phyloP scores from a whole-genome alignment of 2,888 invertebrate genomes.

The Hedychridium roseum region DNA sequence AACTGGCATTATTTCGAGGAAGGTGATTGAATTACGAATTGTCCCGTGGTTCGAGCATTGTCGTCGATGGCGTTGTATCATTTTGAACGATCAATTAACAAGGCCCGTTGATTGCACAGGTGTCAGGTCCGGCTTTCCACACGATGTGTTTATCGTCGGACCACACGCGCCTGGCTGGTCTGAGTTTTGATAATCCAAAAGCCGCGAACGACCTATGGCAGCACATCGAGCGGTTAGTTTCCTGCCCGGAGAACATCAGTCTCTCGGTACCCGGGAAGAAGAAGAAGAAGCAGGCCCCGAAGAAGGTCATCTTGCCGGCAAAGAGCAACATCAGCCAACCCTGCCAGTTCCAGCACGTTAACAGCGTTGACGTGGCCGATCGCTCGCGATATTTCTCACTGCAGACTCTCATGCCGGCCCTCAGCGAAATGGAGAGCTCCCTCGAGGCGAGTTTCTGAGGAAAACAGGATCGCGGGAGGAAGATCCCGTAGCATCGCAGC shows the following conservation, averaged over 20 bases:
- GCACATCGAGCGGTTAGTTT: constrained; percentile 74
- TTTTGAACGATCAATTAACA: too few species aligned
- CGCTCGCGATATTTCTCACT: constrained; percentile 73
- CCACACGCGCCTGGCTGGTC: constrained; percentile 78
- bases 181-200: constrained; percentile 80
- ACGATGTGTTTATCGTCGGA: constrained; percentile 82
- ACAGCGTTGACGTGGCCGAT: constrained; percentile 76
- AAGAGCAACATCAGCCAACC: constrained; percentile 86
- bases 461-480: too few species aligned
- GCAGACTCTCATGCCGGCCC: constrained; percentile 69
- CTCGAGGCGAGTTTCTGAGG: constrained; percentile 49
- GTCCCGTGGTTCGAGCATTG: too few species aligned
- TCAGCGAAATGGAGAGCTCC: constrained; percentile 47
- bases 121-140: constrained; percentile 78
- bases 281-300: constrained; percentile 68
- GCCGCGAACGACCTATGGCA: constrained; percentile 77
- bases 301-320: constrained; percentile 72
- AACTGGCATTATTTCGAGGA: too few species aligned
- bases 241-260: constrained; percentile 81
- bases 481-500: too few species aligned
- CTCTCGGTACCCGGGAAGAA: constrained; percentile 75
- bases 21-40: too few species aligned
- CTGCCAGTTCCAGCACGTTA: constrained; percentile 85
- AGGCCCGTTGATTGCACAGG: too few species aligned
- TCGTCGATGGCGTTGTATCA: too few species aligned